Percentiles rank a stretch among this genome's conserved stretches.
These are phyloP conservation scores for Cynopterus sphinx DNA, from an alignment of 2,797 vertebrate species.

Conservation along the genomic window DNA sequence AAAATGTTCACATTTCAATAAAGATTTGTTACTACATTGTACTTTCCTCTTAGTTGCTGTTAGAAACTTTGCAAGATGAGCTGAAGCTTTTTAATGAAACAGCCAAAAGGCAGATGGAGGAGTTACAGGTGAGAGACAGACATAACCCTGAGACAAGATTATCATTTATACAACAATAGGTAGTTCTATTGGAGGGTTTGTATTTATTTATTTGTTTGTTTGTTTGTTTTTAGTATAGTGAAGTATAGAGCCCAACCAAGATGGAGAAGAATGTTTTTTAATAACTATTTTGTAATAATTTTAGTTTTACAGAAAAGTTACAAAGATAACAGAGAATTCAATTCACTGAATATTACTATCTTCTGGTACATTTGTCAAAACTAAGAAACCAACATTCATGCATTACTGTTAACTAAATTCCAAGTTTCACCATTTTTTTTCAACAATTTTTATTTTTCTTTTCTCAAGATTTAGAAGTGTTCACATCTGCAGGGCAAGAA, in stretches of 20 bases:
- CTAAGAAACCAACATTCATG: background rate
- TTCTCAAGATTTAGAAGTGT: background rate
- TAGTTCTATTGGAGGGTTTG: background rate
- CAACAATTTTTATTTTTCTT: background rate
- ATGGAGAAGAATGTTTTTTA: background rate
- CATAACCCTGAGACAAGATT: background rate
- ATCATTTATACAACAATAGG: background rate
- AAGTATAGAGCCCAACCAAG: too few species aligned
- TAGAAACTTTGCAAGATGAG: constrained; percentile 80
- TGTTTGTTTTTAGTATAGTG: background rate
- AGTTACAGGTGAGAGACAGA: constrained; percentile 82
- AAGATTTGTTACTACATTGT: background rate
- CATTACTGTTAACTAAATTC: background rate
- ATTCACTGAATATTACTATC: background rate
- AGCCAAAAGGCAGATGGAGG: constrained; percentile 79
- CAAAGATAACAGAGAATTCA: background rate
- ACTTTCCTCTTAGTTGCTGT: constrained; percentile 79
- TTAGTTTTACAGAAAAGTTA: constrained; percentile 21
- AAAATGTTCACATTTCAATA: background rate
- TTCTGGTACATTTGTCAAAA: constrained; percentile 6
- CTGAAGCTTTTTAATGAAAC: constrained; percentile 81
- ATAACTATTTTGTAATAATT: constrained; percentile 25
- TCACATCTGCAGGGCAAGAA: background rate
- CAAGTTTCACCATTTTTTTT: background rate
- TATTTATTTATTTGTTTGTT: background rate